A percentile compares a stretch with the other conserved stretches of the same genome.
phyloP scores from a whole-genome alignment of 2,888 invertebrate genomes.

The Podotricha telesiphe region DNA sequence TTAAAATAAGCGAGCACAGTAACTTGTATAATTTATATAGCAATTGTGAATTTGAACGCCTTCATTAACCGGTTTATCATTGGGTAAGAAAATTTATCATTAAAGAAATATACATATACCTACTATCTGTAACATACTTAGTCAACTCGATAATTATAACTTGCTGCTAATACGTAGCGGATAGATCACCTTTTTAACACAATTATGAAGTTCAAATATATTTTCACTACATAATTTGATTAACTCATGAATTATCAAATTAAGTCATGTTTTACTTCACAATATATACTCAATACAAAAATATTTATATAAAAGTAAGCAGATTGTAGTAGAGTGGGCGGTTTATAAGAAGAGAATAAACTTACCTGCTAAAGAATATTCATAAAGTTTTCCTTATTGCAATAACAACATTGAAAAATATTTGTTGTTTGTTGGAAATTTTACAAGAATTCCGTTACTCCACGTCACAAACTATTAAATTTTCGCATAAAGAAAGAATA shows the following conservation, averaged over 20 bases:
- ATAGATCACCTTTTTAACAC: conserved; percentile 64
- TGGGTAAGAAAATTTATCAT: neutral
- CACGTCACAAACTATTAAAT: conserved; percentile 71
- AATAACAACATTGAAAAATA: conserved; percentile 29
- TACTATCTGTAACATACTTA: conserved; percentile 39
- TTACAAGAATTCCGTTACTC: conserved; percentile 66
- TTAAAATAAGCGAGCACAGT: neutral
- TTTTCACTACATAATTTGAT: conserved; percentile 11
- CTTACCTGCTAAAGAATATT: conserved; percentile 63
- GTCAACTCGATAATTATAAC: conserved; percentile 70
- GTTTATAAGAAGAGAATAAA: conserved; percentile 57
- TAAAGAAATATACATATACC: conserved; percentile 4
- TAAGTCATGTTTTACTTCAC: conserved; percentile 27
- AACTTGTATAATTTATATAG: neutral
- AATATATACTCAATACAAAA: conserved; percentile 41
- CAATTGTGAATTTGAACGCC: neutral
- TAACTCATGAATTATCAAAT: conserved; percentile 21
- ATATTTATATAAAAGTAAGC: conserved; percentile 65
- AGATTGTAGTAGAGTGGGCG: conserved; percentile 74
- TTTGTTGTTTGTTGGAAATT: conserved; percentile 43
- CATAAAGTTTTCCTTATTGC: conserved; percentile 45
- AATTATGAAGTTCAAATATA: neutral
- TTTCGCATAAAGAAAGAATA: conserved; percentile 63
- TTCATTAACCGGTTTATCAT: conserved; percentile 1
- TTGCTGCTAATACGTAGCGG: conserved; percentile 70